phyloP scores from a whole-genome alignment of 92 coral and sea anemone species.

The Epizoanthus rinbou region DNA sequence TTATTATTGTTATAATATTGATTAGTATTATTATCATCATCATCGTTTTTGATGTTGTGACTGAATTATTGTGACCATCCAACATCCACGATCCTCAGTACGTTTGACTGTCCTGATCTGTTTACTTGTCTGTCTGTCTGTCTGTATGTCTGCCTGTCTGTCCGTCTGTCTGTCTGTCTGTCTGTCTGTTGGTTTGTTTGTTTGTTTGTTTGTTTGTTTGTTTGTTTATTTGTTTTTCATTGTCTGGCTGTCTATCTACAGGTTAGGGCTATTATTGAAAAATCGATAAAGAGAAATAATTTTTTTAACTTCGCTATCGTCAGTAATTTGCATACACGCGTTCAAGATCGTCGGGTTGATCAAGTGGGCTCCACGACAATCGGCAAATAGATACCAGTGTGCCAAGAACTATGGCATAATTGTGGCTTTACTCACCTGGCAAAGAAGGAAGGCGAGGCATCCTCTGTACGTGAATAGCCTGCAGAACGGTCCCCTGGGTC shows the following conservation, averaged over 20 bases:
- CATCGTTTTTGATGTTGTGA: too few relatives aligned
- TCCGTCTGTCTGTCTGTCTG: neutral
- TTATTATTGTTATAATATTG: too few relatives aligned
- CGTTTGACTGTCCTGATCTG: too few relatives aligned
- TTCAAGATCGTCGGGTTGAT: neutral
- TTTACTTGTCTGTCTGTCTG: too few relatives aligned
- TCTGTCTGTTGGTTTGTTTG: neutral
- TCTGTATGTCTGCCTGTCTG: neutral
- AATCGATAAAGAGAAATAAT: too few relatives aligned
- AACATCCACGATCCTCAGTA: too few relatives aligned
- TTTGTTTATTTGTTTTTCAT: neutral
- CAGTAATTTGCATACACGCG: too few relatives aligned
- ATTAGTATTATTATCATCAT: too few relatives aligned
- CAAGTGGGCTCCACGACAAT: neutral
- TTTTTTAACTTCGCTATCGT: too few relatives aligned
- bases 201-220: neutral
- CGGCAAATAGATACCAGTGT: neutral
- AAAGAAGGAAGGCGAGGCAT: conserved; percentile 66
- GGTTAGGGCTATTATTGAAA: too few relatives aligned
- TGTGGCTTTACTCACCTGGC: conserved; percentile 62
- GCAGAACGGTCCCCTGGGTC: conserved; percentile 72
- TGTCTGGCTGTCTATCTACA: neutral
- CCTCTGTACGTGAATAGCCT: conserved; percentile 63
- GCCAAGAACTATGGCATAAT: too few relatives aligned
- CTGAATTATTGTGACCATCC: too few relatives aligned